A percentile compares a stretch with the other conserved stretches of the same genome.
phyloP scores from a whole-genome alignment of 2,888 invertebrate species.

The Pyrgus malvae region DNA sequence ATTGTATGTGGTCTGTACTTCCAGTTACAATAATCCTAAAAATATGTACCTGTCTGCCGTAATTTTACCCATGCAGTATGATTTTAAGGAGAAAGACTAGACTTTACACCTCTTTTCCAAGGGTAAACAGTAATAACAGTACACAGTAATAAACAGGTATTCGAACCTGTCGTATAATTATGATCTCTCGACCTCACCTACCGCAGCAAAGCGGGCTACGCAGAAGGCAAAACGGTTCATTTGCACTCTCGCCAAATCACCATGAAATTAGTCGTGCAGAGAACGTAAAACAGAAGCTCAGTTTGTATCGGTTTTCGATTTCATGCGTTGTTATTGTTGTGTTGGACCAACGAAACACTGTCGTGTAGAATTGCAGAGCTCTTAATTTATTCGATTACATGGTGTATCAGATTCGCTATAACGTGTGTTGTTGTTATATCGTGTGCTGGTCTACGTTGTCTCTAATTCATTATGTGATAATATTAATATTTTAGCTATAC shows the following conservation, averaged over 20 bases:
- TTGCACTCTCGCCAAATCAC: conserved; percentile 4
- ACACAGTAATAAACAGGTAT: too few species aligned
- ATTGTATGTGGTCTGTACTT: too few species aligned
- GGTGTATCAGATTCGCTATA: not conserved
- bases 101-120: too few species aligned
- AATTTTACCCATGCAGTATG: too few species aligned
- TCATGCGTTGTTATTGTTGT: conserved; percentile 18
- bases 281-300: conserved; percentile 10
- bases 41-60: too few species aligned
- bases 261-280: conserved; percentile 9
- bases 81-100: too few species aligned
- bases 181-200: not conserved
- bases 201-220: not conserved
- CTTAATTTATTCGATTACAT: not conserved
- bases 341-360: conserved; percentile 1
- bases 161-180: too few species aligned
- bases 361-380: not conserved
- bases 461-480: too few species aligned
- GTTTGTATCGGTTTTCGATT: conserved; percentile 9
- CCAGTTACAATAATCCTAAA: too few species aligned
- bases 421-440: not conserved
- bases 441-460: too few species aligned
- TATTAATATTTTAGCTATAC: too few species aligned
- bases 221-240: conserved; percentile 3
- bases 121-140: too few species aligned